Evolutionary conservation across 2,888 invertebrate genomes (phyloP), one percentile per base, ranked within the genome.

Genomic region (Limnephilus auricula): DNA sequence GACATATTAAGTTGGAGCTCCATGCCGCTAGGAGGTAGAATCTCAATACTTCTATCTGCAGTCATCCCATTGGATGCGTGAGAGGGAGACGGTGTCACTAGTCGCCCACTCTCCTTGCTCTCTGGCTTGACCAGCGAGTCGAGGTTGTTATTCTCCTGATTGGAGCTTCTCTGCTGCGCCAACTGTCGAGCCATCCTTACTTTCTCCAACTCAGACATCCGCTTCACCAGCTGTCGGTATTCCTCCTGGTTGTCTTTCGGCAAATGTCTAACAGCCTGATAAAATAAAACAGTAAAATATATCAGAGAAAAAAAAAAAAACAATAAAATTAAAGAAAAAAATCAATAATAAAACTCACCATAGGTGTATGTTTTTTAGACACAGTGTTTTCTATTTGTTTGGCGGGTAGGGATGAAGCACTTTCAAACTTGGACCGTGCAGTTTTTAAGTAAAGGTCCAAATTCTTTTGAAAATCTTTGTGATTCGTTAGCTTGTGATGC

Each of bases 201-300:
- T 93, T 95, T 96, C 93, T 96, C 95, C 90, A 96, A 93, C 93
- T 96, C 96, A 45, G 95, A 95, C 95, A 96, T 96, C 94, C 95
- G 95, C 93, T 94, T 95, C 2, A 96, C 95, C 93, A 96, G 94
- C 93, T 95, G 95, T 93, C 94, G 95, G 93, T 96, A 96, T 93
- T 96, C 96, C 93, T 95, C 95, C 94, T 96, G 96, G 93, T 95
- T 95, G 18, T 95, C 95, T 93, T 95, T 95, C 30, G 96, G 96
- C 93, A 96, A 95, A 94, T 96, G 95, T 93, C 94, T 95, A 82
- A 96, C 95, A 91, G 95, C 94, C 95, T 95, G 94, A 94, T 95
- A 95, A 82, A 85, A 87, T 40, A 87, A 89, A 87, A 50, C 40
- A 40, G 2, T 50, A 37, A 82, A 88, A 90, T 90, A 65, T 40